A percentile compares a stretch with the other conserved stretches of the same genome.
phyloP scores from a whole-genome alignment of 92 coral and sea anemone species.

The Montipora capitata region DNA sequence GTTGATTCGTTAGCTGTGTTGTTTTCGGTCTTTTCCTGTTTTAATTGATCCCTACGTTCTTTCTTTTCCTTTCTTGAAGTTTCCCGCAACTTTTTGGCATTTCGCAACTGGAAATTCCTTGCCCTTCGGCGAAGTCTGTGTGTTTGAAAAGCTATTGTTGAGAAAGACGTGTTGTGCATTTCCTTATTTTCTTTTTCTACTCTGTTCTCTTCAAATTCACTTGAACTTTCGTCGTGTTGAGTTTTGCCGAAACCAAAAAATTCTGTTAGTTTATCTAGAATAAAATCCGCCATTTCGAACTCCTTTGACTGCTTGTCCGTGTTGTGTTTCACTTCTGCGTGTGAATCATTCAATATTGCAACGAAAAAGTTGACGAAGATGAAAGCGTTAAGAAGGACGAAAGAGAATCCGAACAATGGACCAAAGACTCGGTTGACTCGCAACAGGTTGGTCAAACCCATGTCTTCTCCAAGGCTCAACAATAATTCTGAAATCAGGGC shows the following conservation, averaged over 20 bases:
- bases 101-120: not conserved
- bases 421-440: conserved; percentile 69
- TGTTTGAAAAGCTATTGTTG: conserved; percentile 5
- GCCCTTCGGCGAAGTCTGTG: conserved; percentile 22
- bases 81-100: not conserved
- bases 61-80: not conserved
- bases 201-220: not conserved
- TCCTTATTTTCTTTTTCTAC: not conserved
- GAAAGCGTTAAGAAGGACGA: conserved; percentile 62
- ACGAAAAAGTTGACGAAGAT: conserved; percentile 83
- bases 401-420: conserved; percentile 72
- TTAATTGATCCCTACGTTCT: not conserved
- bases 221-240: not conserved
- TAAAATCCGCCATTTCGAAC: conserved; percentile 82
- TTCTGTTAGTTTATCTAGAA: conserved; percentile 59
- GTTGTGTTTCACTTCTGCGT: conserved; percentile 63
- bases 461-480: conserved; percentile 77
- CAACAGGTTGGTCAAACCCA: conserved; percentile 42
- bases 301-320: conserved; percentile 69
- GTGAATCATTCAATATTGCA: conserved; percentile 81
- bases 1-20: not conserved
- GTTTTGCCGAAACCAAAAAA: conserved; percentile 36
- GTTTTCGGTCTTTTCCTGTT: not conserved
- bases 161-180: not conserved
- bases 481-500: conserved; percentile 68